Conservation (phyloP, 2,797 vertebrate species). For the Eremophila alpestris region DNA sequence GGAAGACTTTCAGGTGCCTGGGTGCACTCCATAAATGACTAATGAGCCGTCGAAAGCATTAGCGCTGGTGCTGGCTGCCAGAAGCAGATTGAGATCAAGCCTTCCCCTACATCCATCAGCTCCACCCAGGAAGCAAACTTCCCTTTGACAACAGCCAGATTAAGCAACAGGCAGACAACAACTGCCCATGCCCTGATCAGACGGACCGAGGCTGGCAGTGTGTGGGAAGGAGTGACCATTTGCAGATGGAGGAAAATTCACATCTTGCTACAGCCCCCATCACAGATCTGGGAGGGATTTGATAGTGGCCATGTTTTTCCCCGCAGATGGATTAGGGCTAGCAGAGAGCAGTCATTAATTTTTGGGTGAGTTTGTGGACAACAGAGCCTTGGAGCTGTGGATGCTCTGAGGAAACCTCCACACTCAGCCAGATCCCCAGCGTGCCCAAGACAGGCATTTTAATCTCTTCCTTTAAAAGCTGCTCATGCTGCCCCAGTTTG, state of each 20-base stretch:
- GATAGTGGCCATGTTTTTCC: not conserved
- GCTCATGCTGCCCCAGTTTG: not conserved
- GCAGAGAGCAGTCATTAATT: not conserved
- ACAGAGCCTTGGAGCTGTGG: not conserved
- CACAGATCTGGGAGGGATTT: not conserved
- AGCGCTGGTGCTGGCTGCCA: not conserved
- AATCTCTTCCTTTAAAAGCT: not conserved
- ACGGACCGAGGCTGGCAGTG: not conserved
- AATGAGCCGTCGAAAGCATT: not conserved
- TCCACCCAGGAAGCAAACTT: not conserved
- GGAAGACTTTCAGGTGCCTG: constrained; percentile 22
- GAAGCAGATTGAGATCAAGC: not conserved
- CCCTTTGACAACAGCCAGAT: not conserved
- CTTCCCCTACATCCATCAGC: not conserved
- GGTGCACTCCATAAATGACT: not conserved
- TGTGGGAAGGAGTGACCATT: not conserved
- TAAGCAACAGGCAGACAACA: not conserved
- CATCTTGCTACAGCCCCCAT: not conserved
- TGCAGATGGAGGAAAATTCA: not conserved
- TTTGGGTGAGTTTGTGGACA: not conserved
- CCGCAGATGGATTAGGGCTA: not conserved
- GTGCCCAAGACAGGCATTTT: not conserved
- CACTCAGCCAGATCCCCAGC: not conserved
- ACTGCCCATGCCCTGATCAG: accelerated
- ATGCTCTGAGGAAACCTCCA: not conserved